Base-by-base conservation (phyloP, 1,140 invertebrate genomes). In the Plodia interpunctella region DNA sequence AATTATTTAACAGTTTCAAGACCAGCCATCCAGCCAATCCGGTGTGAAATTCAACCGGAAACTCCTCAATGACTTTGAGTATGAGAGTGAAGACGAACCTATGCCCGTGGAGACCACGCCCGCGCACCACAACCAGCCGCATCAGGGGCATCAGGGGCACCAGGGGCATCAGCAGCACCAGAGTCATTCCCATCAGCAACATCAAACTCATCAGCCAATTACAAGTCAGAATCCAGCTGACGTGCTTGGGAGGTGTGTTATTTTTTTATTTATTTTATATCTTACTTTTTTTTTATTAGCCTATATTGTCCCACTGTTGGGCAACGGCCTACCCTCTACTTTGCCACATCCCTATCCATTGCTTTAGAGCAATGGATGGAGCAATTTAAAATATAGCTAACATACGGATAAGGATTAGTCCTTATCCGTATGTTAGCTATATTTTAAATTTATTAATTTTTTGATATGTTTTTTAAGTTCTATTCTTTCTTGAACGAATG, bases 41-140 rank as follows among this genome's bases (percentile, higher is more conserved):
- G 66, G 66, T 10, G 74, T 80, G 6, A 90, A 90, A 57, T 90
- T 90, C 66, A 90, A 90, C 59, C 68, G 87, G 13, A 86, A 90
- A 25, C 66, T 90, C 25, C 72, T 90, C 13, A 90, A 90, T 25
- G 89, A 90, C 69, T 90, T 90, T 63, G 89, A 90, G 61, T 90
- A 90, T 65, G 89, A 90, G 57, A 90, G 89, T 55, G 89, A 90
- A 54, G 89, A 90, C 20, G 89, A 90, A 0, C 25, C 67, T 4
- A 59, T 63, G 50, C 59, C 44, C 11, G 63, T 59, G 9, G 70
- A 74, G 9, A 63, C 68, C 0, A 63, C 66, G 35, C 65, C 68
- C 20, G 66, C 74, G 18, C 55, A 57, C 51, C 63, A 35, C 60
- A 56, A 62, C 49, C 35, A 54, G 35, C 49, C 53, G 63, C 60